A percentile compares a stretch with the other conserved stretches of the same genome.
Evolutionary conservation across 2,888 invertebrate species (phyloP).

Genomic region (Spilosoma lubricipeda): DNA sequence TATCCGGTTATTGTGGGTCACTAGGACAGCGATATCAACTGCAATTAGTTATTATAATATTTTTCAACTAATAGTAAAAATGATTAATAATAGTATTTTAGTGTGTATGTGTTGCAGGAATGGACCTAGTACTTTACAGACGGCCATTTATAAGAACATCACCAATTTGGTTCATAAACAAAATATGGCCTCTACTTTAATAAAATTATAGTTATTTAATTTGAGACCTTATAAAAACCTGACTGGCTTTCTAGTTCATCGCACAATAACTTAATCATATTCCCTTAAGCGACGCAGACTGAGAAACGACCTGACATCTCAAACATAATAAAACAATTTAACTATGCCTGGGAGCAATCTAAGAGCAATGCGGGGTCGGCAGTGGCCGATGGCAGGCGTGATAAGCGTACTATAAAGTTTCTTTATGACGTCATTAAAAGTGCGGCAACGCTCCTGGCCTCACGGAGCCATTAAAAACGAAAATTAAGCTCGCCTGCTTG

Average conservation of each 20-base stretch:
- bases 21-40: too few species aligned
- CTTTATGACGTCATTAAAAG: slow-evolving; percentile 57
- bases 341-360: slow-evolving; percentile 20
- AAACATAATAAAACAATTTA: slow-evolving; percentile 20
- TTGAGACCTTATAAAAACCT: not conserved
- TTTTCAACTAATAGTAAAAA: too few species aligned
- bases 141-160: too few species aligned
- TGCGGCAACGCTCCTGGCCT: slow-evolving; percentile 17
- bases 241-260: not conserved
- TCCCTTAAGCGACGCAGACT: not conserved
- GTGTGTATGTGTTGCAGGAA: too few species aligned
- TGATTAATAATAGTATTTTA: too few species aligned
- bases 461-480: slow-evolving; percentile 13
- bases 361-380: slow-evolving; percentile 12
- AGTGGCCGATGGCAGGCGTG: slow-evolving; percentile 42
- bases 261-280: not conserved
- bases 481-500: slow-evolving; percentile 28
- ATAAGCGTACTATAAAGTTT: slow-evolving; percentile 60
- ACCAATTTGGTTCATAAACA: not conserved
- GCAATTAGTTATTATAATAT: too few species aligned
- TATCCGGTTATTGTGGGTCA: too few species aligned
- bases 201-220: not conserved
- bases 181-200: not conserved
- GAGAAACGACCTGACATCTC: slow-evolving; percentile 8
- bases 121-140: too few species aligned